phyloP scores from a whole-genome alignment of 2,797 vertebrate species.

The Eleutherodactylus coqui region DNA sequence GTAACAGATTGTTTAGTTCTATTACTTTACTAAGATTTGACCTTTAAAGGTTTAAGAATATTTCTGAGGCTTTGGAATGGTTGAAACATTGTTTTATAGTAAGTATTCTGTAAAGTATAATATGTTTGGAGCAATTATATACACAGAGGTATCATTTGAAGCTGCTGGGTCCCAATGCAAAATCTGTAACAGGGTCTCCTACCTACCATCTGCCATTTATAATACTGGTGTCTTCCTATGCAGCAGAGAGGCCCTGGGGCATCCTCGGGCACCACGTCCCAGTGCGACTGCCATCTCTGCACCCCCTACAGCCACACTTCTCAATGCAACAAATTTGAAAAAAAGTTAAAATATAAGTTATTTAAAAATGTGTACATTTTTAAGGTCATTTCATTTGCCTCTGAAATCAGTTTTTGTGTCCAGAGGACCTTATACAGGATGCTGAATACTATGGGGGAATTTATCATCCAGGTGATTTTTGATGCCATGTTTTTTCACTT shows the following conservation, averaged over 20 bases:
- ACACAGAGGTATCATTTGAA: no score
- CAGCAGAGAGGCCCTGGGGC: no score
- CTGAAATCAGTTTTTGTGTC: background rate
- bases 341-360: background rate
- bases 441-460: background rate
- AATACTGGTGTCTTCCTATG: no score
- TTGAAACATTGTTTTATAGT: background rate
- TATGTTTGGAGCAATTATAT: background rate
- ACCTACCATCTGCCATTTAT: no score
- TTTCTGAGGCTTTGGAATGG: background rate
- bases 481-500: no score
- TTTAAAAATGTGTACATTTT: background rate
- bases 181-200: background rate
- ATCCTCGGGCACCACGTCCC: no score
- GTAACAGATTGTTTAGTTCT: conserved; percentile 17
- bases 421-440: background rate
- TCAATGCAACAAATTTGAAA: no score
- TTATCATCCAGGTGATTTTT: no score
- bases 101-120: background rate
- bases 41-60: conserved; percentile 11
- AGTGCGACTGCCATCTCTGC: no score
- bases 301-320: no score
- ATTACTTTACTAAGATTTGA: background rate
- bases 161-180: background rate
- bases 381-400: background rate